Conservation (phyloP, 2,888 invertebrate species). For the Listrodromus nycthemerus region DNA sequence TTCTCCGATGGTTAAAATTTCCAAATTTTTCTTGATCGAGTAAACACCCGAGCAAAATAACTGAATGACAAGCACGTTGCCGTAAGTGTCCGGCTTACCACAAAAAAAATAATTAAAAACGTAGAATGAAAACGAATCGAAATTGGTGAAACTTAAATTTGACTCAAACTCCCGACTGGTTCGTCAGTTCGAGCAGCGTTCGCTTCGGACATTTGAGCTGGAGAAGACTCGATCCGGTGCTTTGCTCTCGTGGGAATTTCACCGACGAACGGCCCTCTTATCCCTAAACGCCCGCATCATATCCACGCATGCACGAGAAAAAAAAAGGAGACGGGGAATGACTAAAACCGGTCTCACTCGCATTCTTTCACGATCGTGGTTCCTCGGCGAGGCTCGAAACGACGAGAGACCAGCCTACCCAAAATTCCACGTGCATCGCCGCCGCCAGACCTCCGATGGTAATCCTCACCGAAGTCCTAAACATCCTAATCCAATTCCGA, state of each 20-base stretch:
- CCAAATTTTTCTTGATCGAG: not conserved
- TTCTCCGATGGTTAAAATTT: not conserved
- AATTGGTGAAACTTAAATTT: not conserved
- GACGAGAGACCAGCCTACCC: constrained; percentile 40
- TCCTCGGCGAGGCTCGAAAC: constrained; percentile 51
- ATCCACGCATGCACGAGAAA: constrained; percentile 60
- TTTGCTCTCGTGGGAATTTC: constrained; percentile 70
- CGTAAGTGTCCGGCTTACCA: not conserved
- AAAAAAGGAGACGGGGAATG: constrained; percentile 54
- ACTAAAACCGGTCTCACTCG: constrained; percentile 50
- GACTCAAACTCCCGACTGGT: constrained; percentile 14
- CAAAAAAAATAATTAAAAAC: not conserved
- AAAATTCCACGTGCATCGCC: constrained; percentile 59
- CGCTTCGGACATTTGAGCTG: constrained; percentile 24
- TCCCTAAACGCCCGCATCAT: constrained; percentile 68
- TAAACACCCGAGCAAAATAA: too few species aligned
- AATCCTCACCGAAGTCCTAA: constrained; percentile 50
- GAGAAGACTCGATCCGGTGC: constrained; percentile 41
- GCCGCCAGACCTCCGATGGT: constrained; percentile 18
- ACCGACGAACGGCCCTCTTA: constrained; percentile 63
- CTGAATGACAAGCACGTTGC: not conserved
- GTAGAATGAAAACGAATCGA: too few species aligned
- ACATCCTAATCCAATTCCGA: constrained; percentile 46
- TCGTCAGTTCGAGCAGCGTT: constrained; percentile 29
- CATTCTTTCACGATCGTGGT: constrained; percentile 68